Conservation (phyloP, 2,888 invertebrate genomes). For the Neuroscelio doddi region DNA sequence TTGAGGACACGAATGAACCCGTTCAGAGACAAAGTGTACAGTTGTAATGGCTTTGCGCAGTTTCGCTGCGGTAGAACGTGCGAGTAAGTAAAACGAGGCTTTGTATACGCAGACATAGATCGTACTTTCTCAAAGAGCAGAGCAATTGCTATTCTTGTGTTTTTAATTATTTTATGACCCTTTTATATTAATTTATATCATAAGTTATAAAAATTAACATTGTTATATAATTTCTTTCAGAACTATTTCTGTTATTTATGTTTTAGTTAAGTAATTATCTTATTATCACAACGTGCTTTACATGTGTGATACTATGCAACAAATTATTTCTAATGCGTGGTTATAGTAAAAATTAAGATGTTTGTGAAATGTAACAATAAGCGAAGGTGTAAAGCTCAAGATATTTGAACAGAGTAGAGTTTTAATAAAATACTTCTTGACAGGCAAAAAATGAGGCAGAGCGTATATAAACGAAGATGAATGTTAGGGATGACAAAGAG, state of each 20-base stretch:
- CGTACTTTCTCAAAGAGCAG: slow-evolving; percentile 16
- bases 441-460: slow-evolving; percentile 5
- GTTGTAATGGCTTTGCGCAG: slow-evolving; percentile 52
- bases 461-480: slow-evolving; percentile 26
- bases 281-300: too few species aligned
- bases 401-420: slow-evolving; percentile 3
- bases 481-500: slow-evolving; percentile 17
- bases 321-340: too few species aligned
- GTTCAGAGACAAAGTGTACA: slow-evolving; percentile 51
- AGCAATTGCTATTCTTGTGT: not conserved
- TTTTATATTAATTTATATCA: too few species aligned
- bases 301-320: too few species aligned
- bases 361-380: not conserved
- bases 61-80: slow-evolving; percentile 39
- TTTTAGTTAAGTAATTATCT: too few species aligned
- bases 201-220: too few species aligned
- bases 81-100: slow-evolving; percentile 23
- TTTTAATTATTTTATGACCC: slow-evolving; percentile 7
- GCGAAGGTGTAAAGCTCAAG: not conserved
- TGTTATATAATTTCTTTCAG: too few species aligned
- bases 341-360: not conserved
- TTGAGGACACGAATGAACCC: slow-evolving; percentile 37
- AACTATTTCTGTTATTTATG: too few species aligned
- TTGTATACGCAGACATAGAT: slow-evolving; percentile 15
- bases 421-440: slow-evolving; percentile 18